Conservation (phyloP, 2,113 vertebrate species). For the Festucalex cinctus region DNA sequence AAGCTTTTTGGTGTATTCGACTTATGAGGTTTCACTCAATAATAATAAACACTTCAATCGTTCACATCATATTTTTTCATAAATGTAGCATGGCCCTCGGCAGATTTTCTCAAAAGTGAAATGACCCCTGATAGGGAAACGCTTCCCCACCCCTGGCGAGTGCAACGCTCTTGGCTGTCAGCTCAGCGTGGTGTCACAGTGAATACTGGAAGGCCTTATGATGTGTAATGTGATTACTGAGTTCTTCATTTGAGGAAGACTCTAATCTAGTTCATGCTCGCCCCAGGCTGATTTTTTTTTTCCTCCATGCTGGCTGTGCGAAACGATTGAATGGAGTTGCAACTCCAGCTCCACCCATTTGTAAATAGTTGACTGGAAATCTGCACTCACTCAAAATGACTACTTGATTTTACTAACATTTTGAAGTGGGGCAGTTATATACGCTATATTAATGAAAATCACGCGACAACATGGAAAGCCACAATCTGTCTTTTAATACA, state of each 20-base stretch:
- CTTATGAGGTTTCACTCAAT: neutral
- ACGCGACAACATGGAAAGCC: neutral
- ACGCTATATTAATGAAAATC: neutral
- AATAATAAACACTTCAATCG: neutral
- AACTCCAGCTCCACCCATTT: constrained; percentile 38
- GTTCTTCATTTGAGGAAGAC: constrained; percentile 57
- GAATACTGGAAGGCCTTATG: constrained; percentile 55
- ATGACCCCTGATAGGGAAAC: neutral
- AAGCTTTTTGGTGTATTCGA: no score
- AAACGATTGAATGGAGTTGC: constrained; percentile 33
- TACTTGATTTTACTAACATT: neutral
- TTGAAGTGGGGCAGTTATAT: neutral
- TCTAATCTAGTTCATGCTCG: constrained; percentile 66
- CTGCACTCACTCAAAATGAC: constrained; percentile 3
- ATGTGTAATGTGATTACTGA: constrained; percentile 67
- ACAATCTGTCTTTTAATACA: no score
- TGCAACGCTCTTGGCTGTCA: constrained; percentile 10
- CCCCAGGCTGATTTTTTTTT: constrained; percentile 51
- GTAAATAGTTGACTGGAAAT: constrained; percentile 44
- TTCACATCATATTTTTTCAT: neutral
- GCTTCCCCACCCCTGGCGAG: neutral
- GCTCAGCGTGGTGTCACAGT: constrained; percentile 53
- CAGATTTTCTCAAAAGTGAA: neutral
- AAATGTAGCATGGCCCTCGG: neutral
- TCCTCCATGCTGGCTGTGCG: constrained; percentile 31